These are phyloP conservation scores for Zosterops lateralis DNA, from an alignment of 2,113 vertebrate species.

Conservation along the genomic window DNA sequence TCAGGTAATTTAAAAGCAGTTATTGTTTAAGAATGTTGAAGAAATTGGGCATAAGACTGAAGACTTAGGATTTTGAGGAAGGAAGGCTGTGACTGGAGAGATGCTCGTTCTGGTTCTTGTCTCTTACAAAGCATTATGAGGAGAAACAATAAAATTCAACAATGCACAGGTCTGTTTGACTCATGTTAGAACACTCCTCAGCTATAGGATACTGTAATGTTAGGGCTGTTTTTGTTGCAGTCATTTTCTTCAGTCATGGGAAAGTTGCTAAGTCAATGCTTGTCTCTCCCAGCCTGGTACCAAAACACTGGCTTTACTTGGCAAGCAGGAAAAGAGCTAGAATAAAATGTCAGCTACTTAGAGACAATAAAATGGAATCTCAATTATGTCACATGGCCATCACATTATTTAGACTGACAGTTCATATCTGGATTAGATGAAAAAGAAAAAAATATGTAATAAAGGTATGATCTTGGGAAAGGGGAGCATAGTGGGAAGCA, in stretches of 20 bases:
- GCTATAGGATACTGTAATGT: neutral
- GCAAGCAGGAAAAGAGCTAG: neutral
- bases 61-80: neutral
- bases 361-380: neutral
- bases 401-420: neutral
- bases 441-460: neutral
- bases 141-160: neutral
- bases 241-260: neutral
- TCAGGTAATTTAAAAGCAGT: constrained; percentile 2
- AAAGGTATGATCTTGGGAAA: neutral
- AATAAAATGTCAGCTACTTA: neutral
- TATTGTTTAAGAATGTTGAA: neutral
- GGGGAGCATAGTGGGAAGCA: neutral
- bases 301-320: neutral
- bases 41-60: neutral
- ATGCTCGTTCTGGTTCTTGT: neutral
- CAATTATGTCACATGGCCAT: neutral
- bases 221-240: neutral
- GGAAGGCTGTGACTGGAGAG: neutral
- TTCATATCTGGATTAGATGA: neutral
- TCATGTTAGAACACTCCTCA: neutral
- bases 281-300: neutral
- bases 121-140: neutral
- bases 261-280: neutral
- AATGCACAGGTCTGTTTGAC: neutral